Evolutionary conservation across 1,140 invertebrate species (phyloP).

Genomic region (Tyrophagus putrescentiae): DNA sequence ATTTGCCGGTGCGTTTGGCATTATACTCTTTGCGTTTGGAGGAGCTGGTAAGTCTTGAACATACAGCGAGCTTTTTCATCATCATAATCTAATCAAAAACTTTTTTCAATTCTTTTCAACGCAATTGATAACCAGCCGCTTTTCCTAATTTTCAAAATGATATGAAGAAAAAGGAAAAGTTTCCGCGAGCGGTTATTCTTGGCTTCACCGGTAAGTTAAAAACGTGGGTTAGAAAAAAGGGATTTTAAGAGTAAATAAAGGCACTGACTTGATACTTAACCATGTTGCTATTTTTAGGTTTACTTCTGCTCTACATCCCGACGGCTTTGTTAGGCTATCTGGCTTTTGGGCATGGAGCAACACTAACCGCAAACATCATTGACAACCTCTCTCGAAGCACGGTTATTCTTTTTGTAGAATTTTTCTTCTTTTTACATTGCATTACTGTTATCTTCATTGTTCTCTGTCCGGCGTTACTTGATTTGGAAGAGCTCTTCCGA

Average conservation of each 20-base stretch:
- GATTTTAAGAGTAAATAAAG: background rate
- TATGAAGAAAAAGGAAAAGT: conserved; percentile 44
- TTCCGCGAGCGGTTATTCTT: conserved; percentile 38
- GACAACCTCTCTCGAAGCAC: conserved; percentile 33
- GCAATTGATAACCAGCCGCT: no score
- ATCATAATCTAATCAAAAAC: no score
- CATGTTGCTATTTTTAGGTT: conserved; percentile 36
- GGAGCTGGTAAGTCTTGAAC: no score
- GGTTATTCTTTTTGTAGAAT: conserved; percentile 6
- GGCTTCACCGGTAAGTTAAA: conserved; percentile 41
- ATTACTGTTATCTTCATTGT: conserved; percentile 1
- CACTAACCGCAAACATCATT: conserved; percentile 38
- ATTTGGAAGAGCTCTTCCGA: background rate
- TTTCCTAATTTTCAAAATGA: conserved; percentile 56
- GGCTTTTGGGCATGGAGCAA: conserved; percentile 43
- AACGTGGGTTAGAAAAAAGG: no score
- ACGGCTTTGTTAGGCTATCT: conserved; percentile 42
- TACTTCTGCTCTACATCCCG: conserved; percentile 43
- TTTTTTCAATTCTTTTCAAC: no score
- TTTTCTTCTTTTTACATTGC: background rate
- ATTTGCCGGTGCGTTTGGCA: conserved; percentile 48
- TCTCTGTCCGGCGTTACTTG: conserved; percentile 18
- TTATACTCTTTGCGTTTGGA: conserved; percentile 50
- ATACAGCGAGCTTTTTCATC: no score
- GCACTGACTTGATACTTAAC: conserved; percentile 14